Conservation (phyloP, 2,797 vertebrate genomes). For the Pangasius mekongensis region DNA sequence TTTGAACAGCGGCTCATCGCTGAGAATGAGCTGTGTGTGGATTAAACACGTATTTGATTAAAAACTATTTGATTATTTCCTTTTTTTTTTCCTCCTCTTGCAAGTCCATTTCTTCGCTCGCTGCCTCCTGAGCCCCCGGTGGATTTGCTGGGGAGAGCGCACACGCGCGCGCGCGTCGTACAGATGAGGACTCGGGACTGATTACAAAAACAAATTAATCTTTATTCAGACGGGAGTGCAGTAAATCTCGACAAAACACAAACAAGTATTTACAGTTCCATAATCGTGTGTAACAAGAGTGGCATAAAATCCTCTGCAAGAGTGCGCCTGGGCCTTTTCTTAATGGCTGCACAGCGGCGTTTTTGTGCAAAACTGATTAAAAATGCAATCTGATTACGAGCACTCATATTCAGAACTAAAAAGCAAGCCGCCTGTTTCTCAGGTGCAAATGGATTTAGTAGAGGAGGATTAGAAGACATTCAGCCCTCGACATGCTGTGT, state of each 20-base stretch:
- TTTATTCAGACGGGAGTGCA: slow-evolving; percentile 63
- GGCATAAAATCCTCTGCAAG: slow-evolving; percentile 50
- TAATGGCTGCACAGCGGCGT: slow-evolving; percentile 31
- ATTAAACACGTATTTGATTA: slow-evolving; percentile 64
- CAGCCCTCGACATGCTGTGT: slow-evolving; percentile 19
- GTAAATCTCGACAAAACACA: slow-evolving; percentile 62
- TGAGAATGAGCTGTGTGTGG: slow-evolving; percentile 53
- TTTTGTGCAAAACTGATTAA: slow-evolving; percentile 51
- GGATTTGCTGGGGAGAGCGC: slow-evolving; percentile 51
- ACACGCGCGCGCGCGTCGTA: slow-evolving; percentile 28
- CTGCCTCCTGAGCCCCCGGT: slow-evolving; percentile 50
- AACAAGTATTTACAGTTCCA: slow-evolving; percentile 64
- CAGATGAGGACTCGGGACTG: slow-evolving; percentile 60
- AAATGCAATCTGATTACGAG: slow-evolving; percentile 51
- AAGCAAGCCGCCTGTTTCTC: slow-evolving; percentile 47
- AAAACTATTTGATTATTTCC: slow-evolving; percentile 58
- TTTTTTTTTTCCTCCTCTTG: not conserved
- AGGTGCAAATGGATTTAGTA: slow-evolving; percentile 48
- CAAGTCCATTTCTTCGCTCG: slow-evolving; percentile 59
- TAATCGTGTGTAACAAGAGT: slow-evolving; percentile 58
- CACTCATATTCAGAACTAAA: not conserved
- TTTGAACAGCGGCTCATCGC: slow-evolving; percentile 37
- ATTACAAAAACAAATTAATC: slow-evolving; percentile 69
- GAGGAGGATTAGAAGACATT: slow-evolving; percentile 46
- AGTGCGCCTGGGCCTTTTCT: slow-evolving; percentile 43